A percentile compares a stretch with the other conserved stretches of the same genome.
These are phyloP conservation scores for Notothenia rossii DNA, from an alignment of 2,113 vertebrate species.

Conservation along the genomic window DNA sequence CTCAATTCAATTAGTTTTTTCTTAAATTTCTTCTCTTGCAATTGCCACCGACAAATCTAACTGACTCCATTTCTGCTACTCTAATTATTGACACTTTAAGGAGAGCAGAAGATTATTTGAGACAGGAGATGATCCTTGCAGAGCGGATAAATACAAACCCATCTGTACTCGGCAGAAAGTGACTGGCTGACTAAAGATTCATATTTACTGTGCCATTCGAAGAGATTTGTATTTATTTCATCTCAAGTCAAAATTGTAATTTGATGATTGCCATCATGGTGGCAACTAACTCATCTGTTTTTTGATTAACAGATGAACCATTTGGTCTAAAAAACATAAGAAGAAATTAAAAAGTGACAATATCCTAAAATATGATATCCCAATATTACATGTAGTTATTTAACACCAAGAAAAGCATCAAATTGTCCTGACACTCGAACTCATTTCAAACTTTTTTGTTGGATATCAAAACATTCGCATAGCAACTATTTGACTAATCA, in stretches of 20 bases:
- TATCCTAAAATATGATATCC: not conserved
- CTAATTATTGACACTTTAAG: constrained; percentile 36
- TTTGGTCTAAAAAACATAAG: not conserved
- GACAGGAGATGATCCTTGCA: constrained; percentile 26
- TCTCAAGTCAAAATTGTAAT: not conserved
- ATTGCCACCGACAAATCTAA: constrained; percentile 37
- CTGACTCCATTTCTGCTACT: constrained; percentile 20
- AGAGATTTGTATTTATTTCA: not conserved
- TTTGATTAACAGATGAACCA: not conserved
- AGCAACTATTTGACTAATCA: not conserved
- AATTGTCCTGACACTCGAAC: not conserved
- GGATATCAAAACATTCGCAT: not conserved
- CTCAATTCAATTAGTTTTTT: not conserved
- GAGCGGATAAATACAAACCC: constrained; percentile 29
- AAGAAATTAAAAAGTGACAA: not conserved
- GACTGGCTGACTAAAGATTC: not conserved
- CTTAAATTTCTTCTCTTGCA: not conserved
- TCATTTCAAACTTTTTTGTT: not conserved
- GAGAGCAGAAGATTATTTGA: constrained; percentile 8
- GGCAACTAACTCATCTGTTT: not conserved
- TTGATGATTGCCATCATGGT: not conserved
- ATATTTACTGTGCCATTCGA: constrained; percentile 2
- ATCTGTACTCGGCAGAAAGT: constrained; percentile 26
- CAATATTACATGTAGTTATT: not conserved
- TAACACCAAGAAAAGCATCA: not conserved